Evolutionary conservation across 2,797 vertebrate genomes (phyloP).

Genomic region (Pangasius sanitwongsei): DNA sequence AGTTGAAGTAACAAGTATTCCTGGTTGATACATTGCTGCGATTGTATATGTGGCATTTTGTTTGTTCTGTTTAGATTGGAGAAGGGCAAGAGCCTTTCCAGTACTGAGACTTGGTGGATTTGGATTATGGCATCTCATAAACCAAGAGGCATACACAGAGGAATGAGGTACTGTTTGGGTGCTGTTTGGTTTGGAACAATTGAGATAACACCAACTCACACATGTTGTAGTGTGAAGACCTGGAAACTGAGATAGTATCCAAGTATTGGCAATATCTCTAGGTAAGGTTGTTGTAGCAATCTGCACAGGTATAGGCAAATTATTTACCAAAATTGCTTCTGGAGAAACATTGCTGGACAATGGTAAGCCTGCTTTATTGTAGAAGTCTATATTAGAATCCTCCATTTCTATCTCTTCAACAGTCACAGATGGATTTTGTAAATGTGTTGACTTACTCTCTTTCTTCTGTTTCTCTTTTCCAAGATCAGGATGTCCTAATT

Average conservation of each 20-base stretch:
- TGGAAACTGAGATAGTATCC: slow-evolving; percentile 88
- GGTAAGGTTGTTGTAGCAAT: slow-evolving; percentile 74
- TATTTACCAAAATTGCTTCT: slow-evolving; percentile 64
- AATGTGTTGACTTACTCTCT: slow-evolving; percentile 76
- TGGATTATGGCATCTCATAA: slow-evolving; percentile 90
- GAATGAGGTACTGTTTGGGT: slow-evolving; percentile 81
- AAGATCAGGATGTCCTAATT: slow-evolving; percentile 89
- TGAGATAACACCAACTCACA: slow-evolving; percentile 99
- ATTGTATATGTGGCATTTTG: slow-evolving; percentile 87
- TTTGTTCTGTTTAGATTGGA: slow-evolving; percentile 90
- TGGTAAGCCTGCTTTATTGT: slow-evolving; percentile 75
- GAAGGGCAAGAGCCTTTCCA: slow-evolving; percentile 86
- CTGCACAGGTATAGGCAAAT: slow-evolving; percentile 64
- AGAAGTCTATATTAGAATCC: slow-evolving; percentile 80
- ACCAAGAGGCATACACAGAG: slow-evolving; percentile 94
- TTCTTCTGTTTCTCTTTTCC: slow-evolving; percentile 80
- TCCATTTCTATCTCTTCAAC: slow-evolving; percentile 86
- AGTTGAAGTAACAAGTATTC: slow-evolving; percentile 91
- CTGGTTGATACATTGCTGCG: slow-evolving; percentile 90
- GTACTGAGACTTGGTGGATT: slow-evolving; percentile 92
- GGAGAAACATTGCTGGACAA: slow-evolving; percentile 73
- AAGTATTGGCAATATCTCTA: slow-evolving; percentile 81
- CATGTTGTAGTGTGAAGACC: slow-evolving; percentile 95
- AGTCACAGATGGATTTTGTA: slow-evolving; percentile 76
- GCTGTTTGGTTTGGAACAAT: slow-evolving; percentile 93